Evolutionary conservation across 1,140 invertebrate species (phyloP), one percentile per base, ranked within the genome.

Genomic region (Lordiphosa mommai): DNA sequence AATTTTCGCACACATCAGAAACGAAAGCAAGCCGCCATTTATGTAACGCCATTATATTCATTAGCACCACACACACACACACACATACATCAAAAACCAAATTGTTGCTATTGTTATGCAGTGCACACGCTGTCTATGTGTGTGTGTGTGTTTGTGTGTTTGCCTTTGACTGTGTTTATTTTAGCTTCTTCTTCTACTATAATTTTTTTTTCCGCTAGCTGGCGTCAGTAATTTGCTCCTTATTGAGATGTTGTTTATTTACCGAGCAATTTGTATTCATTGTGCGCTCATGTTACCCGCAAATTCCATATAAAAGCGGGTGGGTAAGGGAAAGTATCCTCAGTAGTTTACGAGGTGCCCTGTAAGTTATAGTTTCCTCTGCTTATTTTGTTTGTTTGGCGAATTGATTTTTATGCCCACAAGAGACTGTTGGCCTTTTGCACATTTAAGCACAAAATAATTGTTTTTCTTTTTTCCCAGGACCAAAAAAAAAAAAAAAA

Each of bases 221-320:
- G 77, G 77, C 72, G 77, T 84, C 68, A 72, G 77, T 84, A 84
- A 84, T 84, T 84, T 84, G 77, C 77, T 84, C 77, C 79, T 84
- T 84, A 84, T 84, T 84, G 79, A 84, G 77, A 84, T 84, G 77
- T 84, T 84, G 77, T 84, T 84, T 84, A 84, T 84, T 84, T 84
- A 84, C 77, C 72, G 61, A 84, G 77, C 77, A 84, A 84, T 84
- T 84, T 84, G 77, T 84, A 84, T 84, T 84, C 77, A 84, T 84
- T 84, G 77, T 84, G 68, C 41, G 68, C 66, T 64, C 56, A 48
- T 61, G 55, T 59, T 66, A 56, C 61, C 49, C 53, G 44, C 38
- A 29, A 7, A 48, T 23, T 10, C 12, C 2, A 20, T 43, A 13
- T 12, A 34, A 4, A 8, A 16, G 27, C 16, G 29, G 14, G 2